Evolutionary conservation across 64 coral and sea anemone genomes (phyloP).

Genomic region (Pachyseris speciosa): DNA sequence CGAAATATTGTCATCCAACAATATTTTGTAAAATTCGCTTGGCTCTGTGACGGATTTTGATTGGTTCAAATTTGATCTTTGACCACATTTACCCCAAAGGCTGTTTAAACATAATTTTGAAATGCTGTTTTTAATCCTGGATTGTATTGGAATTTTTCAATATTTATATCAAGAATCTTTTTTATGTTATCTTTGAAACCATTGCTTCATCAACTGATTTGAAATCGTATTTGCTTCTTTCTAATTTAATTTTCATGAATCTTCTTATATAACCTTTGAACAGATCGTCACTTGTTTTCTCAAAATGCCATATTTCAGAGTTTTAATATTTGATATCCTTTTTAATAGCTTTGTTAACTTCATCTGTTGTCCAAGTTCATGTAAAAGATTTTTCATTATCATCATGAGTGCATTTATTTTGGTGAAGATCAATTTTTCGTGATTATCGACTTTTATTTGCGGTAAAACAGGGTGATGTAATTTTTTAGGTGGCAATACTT

Average conservation of each 20-base stretch:
- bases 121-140: neutral
- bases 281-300: neutral
- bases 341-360: too few species aligned
- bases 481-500: too few species aligned
- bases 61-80: neutral
- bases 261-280: neutral
- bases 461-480: too few species aligned
- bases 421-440: too few species aligned
- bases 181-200: too few species aligned
- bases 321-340: too few species aligned
- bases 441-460: too few species aligned
- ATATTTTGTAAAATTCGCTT: neutral
- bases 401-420: too few species aligned
- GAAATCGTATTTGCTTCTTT: neutral
- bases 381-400: too few species aligned
- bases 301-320: neutral
- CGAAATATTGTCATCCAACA: neutral
- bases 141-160: neutral
- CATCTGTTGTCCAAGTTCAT: too few species aligned
- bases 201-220: neutral
- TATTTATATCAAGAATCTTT: neutral
- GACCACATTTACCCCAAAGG: neutral
- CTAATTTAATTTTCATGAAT: constrained; percentile 3
- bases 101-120: neutral
- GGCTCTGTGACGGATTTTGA: neutral